Percentiles rank a stretch among this genome's conserved stretches.
phyloP scores from a whole-genome alignment of 2,797 vertebrate species.

The Apogon hyalosoma region DNA sequence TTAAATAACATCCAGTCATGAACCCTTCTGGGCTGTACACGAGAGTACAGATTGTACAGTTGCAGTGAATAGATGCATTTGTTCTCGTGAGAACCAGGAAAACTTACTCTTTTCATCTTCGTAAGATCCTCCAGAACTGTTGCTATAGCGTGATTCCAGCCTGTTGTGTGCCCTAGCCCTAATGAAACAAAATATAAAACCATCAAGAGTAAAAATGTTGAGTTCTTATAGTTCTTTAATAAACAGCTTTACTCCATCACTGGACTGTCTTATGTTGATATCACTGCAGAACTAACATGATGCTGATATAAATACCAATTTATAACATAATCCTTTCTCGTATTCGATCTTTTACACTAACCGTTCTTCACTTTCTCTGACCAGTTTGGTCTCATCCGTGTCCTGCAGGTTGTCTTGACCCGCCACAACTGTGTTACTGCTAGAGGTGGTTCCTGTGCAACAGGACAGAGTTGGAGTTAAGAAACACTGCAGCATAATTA shows the following conservation, averaged over 20 bases:
- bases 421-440: slow-evolving; percentile 96
- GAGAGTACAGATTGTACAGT: not conserved
- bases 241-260: not conserved
- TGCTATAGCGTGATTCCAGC: slow-evolving; percentile 97
- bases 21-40: slow-evolving; percentile 18
- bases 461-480: slow-evolving; percentile 10
- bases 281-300: not conserved
- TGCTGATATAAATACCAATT: not conserved
- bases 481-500: slow-evolving; percentile 10
- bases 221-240: slow-evolving; percentile 1
- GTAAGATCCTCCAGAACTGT: slow-evolving; percentile 97
- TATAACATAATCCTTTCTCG: no score
- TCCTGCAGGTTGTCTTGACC: slow-evolving; percentile 94
- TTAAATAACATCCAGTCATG: slow-evolving; percentile 22
- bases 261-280: slow-evolving; percentile 1
- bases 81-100: slow-evolving; percentile 16
- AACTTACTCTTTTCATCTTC: slow-evolving; percentile 98
- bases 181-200: slow-evolving; percentile 31
- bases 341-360: slow-evolving; percentile 61
- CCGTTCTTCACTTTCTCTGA: slow-evolving; percentile 95
- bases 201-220: slow-evolving; percentile 21
- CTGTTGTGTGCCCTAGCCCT: slow-evolving; percentile 95
- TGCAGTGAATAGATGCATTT: slow-evolving; percentile 4
- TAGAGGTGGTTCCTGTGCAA: slow-evolving; percentile 93
- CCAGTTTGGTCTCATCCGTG: slow-evolving; percentile 89